Conservation (phyloP, 2,888 invertebrate genomes). For the Tetragonisca angustula region DNA sequence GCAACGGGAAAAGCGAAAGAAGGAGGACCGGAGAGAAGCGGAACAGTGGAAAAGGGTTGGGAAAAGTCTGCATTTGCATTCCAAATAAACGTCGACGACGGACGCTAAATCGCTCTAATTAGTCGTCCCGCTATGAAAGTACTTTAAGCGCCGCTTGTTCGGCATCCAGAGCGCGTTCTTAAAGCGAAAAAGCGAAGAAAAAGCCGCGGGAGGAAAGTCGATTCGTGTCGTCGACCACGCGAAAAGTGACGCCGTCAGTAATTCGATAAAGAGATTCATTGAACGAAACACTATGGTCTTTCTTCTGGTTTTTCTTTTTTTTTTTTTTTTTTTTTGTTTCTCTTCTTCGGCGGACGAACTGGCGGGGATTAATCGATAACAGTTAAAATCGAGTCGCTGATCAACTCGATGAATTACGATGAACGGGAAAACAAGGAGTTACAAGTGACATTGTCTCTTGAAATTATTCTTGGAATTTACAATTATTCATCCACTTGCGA, state of each 20-base stretch:
- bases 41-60: conserved; percentile 46
- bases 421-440: accelerated
- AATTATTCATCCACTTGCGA: too few species aligned
- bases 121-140: conserved; percentile 71
- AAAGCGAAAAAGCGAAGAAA: conserved; percentile 62
- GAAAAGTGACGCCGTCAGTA: conserved; percentile 18
- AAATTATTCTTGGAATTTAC: neutral
- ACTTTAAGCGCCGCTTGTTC: conserved; percentile 70
- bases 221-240: conserved; percentile 24
- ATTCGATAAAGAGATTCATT: conserved; percentile 17
- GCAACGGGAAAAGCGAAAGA: conserved; percentile 18
- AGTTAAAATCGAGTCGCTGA: neutral
- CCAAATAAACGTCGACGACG: conserved; percentile 71
- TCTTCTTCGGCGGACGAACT: neutral
- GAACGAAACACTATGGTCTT: conserved; percentile 13
- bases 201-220: conserved; percentile 44
- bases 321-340: too few species aligned
- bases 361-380: neutral
- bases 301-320: neutral
- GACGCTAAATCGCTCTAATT: conserved; percentile 73
- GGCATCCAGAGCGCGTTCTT: conserved; percentile 56
- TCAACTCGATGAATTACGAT: neutral
- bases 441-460: accelerated
- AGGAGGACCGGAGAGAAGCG: conserved; percentile 21
- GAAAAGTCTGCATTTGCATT: conserved; percentile 68